Evolutionary conservation across 2,888 invertebrate genomes (phyloP), one percentile per base, ranked within the genome.

Genomic region (Drosophila ezoana): DNA sequence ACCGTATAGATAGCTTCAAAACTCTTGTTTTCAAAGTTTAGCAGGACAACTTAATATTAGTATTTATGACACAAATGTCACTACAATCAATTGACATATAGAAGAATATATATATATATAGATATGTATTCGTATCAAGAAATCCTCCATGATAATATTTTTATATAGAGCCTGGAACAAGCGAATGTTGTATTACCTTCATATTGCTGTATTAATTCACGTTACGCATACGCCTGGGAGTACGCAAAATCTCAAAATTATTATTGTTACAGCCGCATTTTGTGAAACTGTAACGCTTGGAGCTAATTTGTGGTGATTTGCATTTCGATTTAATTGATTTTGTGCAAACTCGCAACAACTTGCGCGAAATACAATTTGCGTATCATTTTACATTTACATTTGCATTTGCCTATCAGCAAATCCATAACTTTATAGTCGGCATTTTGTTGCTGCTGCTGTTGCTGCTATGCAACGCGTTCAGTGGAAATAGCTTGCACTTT

Each of bases 241-340:
- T 20, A 18, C 47, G 44, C 9, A 32, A 54, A 48, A 40, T 51
- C 4, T 47, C 23, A 16, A n/a, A 23, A 4, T 35, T 16, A n/a
- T 45, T 38, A 67, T 37, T 44, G 35, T 28, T 41, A 16, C 4
- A 40, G 37, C 8, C 32, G 41, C 33, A 62, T 58, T 35, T 37
- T 32, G 56, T 41, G 35, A 23, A 51, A 48, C 38, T 58, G 38
- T 10, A 37, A 11, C 44, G 58, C 57, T 54, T 35, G 41, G 10
- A 54, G 58, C 54, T 44, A 71, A 54, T 71, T 51, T 51, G 40
- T n/a, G 38, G 18, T 51, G 40, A 49, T 76, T 81, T 58, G 32
- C 59, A 69, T 79, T 79, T 53, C 37, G 33, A 60, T 75, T 76
- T 58, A 83, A 81, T 81, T 81, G 79, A 83, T 81, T 86, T 75